phyloP scores from a whole-genome alignment of 2,113 vertebrate species.

The Chlorocebus sabaeus region DNA sequence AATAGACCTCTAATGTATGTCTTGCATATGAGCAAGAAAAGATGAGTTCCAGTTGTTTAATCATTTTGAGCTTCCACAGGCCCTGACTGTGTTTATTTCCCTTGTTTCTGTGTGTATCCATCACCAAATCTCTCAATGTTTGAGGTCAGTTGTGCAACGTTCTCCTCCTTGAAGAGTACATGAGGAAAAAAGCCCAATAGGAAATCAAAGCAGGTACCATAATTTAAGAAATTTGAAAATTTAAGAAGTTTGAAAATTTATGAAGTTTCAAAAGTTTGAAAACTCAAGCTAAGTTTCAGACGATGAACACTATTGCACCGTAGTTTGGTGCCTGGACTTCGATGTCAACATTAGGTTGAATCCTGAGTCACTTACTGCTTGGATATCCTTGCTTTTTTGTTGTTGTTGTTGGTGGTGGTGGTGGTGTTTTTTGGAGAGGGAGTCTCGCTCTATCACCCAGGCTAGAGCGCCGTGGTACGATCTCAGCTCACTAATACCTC shows the following conservation, averaged over 20 bases:
- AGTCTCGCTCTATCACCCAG: too few relatives aligned
- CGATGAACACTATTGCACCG: not conserved
- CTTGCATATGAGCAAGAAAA: not conserved
- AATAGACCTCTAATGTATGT: too few relatives aligned
- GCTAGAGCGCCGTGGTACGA: fast-evolving
- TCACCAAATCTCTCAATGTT: not conserved
- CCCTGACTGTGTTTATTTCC: not conserved
- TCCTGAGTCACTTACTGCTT: not conserved
- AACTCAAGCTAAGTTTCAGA: not conserved
- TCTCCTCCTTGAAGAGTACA: not conserved
- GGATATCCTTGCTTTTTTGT: not conserved
- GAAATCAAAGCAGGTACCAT: not conserved
- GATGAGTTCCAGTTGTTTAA: not conserved
- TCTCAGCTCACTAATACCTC: too few relatives aligned
- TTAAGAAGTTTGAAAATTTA: not conserved
- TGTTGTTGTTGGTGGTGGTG: too few relatives aligned
- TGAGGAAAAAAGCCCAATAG: not conserved
- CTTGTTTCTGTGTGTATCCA: not conserved
- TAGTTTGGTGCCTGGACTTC: not conserved
- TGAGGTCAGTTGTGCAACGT: not conserved
- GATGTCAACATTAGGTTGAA: not conserved
- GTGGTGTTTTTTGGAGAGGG: not conserved
- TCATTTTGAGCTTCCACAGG: not conserved
- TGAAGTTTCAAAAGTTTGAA: too few relatives aligned
- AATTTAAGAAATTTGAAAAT: not conserved